A percentile compares a stretch with the other conserved stretches of the same genome.
Conservation (phyloP, 2,888 invertebrate genomes). For the Lasioglossum leucozonium region DNA sequence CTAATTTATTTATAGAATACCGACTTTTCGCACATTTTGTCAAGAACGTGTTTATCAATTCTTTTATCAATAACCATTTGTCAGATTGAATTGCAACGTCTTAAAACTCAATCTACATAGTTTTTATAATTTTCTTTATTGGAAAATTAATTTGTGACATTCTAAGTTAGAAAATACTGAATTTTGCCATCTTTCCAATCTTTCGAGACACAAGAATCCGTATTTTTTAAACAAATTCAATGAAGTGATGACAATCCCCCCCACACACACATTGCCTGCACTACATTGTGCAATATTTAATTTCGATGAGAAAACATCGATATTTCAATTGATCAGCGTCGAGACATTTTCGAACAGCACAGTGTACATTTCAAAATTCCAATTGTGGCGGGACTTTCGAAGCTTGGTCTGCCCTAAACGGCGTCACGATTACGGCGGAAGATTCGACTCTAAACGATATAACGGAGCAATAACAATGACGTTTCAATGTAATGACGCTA, state of each 20-base stretch:
- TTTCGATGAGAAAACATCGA: background rate
- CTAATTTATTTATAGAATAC: background rate
- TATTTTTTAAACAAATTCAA: background rate
- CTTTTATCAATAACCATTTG: background rate
- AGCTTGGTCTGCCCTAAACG: slow-evolving; percentile 8
- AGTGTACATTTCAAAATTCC: background rate
- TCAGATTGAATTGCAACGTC: background rate
- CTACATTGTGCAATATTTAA: background rate
- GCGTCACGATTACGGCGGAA: slow-evolving; percentile 1
- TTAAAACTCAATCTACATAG: background rate
- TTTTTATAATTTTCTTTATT: background rate
- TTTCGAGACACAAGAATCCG: background rate
- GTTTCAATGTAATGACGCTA: slow-evolving; percentile 12
- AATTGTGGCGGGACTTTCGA: slow-evolving; percentile 5
- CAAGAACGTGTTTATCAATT: background rate
- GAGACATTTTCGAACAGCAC: background rate
- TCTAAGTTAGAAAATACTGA: background rate
- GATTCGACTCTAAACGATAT: slow-evolving; percentile 1
- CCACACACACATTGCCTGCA: background rate
- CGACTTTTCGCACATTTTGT: background rate
- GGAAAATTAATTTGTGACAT: too few species aligned
- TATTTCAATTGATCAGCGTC: background rate
- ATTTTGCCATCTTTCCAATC: background rate
- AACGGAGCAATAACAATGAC: slow-evolving; percentile 6
- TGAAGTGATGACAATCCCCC: background rate